These are phyloP conservation scores for Drosophila sulfurigaster DNA, from an alignment of 1,140 invertebrate genomes.

Conservation along the genomic window DNA sequence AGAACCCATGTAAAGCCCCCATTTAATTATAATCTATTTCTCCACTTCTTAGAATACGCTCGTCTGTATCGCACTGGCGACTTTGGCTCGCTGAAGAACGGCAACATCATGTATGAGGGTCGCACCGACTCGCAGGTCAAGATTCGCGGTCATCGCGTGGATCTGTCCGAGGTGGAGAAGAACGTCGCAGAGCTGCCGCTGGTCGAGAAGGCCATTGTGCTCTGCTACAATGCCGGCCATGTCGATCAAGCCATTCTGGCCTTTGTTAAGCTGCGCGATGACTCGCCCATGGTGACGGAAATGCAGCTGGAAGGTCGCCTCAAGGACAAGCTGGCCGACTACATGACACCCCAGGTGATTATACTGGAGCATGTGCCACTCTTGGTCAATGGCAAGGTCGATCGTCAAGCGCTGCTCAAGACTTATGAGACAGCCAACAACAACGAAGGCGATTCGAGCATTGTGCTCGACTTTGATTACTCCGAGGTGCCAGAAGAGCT, in stretches of 20 bases:
- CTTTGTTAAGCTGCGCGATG: constrained; percentile 88
- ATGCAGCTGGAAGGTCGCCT: constrained; percentile 89
- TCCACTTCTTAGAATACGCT: constrained; percentile 86
- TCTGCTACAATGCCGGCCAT: constrained; percentile 92
- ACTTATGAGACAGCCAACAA: constrained; percentile 90
- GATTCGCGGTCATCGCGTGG: constrained; percentile 93
- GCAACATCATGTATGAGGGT: constrained; percentile 91
- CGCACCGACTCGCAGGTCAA: constrained; percentile 95
- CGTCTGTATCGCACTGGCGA: constrained; percentile 93
- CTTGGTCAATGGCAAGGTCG: constrained; percentile 94
- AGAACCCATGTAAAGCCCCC: neutral
- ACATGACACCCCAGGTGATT: constrained; percentile 92
- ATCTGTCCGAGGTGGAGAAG: constrained; percentile 93
- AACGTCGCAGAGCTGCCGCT: constrained; percentile 85
- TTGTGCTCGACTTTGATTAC: constrained; percentile 87
- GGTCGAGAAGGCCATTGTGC: constrained; percentile 87
- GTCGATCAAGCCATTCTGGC: constrained; percentile 90
- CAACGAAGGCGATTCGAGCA: constrained; percentile 84
- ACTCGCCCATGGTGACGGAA: constrained; percentile 85
- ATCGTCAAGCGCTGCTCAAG: constrained; percentile 91
- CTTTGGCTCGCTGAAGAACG: constrained; percentile 91
- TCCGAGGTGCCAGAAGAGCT: constrained; percentile 87
- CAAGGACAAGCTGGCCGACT: constrained; percentile 88
- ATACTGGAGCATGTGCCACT: constrained; percentile 90
- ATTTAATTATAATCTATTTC: neutral